These are phyloP conservation scores for Isurus oxyrinchus DNA, from an alignment of 2,113 vertebrate species.

Conservation along the genomic window DNA sequence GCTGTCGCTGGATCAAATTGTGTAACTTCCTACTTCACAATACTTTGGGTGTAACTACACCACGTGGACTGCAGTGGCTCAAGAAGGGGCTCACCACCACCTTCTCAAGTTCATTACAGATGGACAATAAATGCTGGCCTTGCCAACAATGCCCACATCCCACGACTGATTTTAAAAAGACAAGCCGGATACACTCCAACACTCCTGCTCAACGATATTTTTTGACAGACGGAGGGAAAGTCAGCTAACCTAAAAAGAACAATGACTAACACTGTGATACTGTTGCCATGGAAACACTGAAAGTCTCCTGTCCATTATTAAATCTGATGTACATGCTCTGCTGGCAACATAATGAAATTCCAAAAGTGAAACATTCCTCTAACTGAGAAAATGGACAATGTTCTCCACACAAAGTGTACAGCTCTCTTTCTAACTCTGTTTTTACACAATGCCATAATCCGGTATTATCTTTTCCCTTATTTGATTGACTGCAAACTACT, in stretches of 20 bases:
- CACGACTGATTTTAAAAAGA: not conserved
- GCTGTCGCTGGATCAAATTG: not conserved
- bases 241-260: not conserved
- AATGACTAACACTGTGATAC: not conserved
- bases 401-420: not conserved
- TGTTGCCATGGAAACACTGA: not conserved
- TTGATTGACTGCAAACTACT: not conserved
- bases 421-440: not conserved
- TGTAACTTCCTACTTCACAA: not conserved
- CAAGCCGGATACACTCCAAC: not conserved
- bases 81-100: not conserved
- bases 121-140: not conserved
- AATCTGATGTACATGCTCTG: not conserved
- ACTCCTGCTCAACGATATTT: not conserved
- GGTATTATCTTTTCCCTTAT: not conserved
- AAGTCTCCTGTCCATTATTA: not conserved
- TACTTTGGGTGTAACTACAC: not conserved
- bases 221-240: not conserved
- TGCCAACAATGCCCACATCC: not conserved
- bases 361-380: not conserved
- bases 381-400: not conserved
- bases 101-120: not conserved
- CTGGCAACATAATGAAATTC: not conserved
- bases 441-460: not conserved
- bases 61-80: not conserved